Evolutionary conservation across 2,888 invertebrate genomes (phyloP), one percentile per base, ranked within the genome.

Genomic region (Cephus sareptanus): DNA sequence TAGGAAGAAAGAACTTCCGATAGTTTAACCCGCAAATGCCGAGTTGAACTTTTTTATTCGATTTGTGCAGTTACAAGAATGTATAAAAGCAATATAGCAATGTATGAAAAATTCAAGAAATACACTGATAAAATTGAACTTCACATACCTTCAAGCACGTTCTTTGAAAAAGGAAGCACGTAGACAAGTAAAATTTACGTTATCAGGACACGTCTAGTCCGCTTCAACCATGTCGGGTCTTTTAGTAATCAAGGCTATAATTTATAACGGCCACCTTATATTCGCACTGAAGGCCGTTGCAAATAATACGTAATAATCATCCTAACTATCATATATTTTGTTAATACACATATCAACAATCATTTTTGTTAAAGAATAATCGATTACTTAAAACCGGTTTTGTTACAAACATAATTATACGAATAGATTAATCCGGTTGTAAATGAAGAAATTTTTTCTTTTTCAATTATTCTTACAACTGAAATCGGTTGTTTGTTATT

Each of bases 241-340:
- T 74, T 69, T 37, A 30, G 34, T 74, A 74, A 69, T 56, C 77
- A 74, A 34, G 33, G 69, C 68, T 68, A 69, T 76, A 56, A 77
- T 77, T 77, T 77, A 77, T 69, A 77, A 68, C 69, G 56, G 56
- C 56, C 15, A 56, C 23, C 56, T 56, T 56, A 56, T 71, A 33
- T 71, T 71, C 71, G 31, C 71, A 15, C 71, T 31, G 33, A 71
- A 71, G 71, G 71, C 33, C 33, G 15, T 71, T 71, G 31, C 71
- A 71, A 71, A 34, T 71, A 71, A 71, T 34, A 31, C 71, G 71
- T 71, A 71, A 34, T 31, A 71, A 56, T 56, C 56, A 23, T 6
- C 15, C 23, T 23, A 56, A 23, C 56, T 56, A 56, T 56, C 56
- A 15, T 56, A 56, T 56, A 56, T 56, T 56, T 56, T 9, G 9